A percentile compares a stretch with the other conserved stretches of the same genome.
phyloP scores from a whole-genome alignment of 23 tunicate genomes.

The Diplosoma virens region DNA sequence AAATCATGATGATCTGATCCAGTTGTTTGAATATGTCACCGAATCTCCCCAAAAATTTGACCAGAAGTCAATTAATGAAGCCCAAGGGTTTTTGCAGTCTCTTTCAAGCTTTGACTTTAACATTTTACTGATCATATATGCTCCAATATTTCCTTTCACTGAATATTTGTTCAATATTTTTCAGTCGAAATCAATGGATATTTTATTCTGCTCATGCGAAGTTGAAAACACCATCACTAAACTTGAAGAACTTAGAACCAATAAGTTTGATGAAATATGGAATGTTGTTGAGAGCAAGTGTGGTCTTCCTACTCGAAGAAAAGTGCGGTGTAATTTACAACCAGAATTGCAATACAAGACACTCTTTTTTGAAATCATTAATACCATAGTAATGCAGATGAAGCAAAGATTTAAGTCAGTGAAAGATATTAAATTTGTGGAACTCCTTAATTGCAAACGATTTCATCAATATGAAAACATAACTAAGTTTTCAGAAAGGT shows the following conservation, averaged over 20 bases:
- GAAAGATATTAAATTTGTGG: constrained; percentile 1
- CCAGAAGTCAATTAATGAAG: too few relatives aligned
- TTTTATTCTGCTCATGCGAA: too few relatives aligned
- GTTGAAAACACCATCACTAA: too few relatives aligned
- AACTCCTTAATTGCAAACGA: constrained; percentile 1
- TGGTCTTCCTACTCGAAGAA: background rate
- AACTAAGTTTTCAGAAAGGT: background rate
- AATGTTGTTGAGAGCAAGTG: background rate
- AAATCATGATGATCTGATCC: background rate
- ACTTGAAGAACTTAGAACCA: background rate
- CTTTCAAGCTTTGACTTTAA: too few relatives aligned
- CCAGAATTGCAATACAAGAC: background rate
- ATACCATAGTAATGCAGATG: constrained; percentile 7
- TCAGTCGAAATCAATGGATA: too few relatives aligned
- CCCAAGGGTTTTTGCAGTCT: too few relatives aligned
- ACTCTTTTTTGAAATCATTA: constrained; percentile 2
- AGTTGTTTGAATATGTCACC: background rate
- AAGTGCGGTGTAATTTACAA: background rate
- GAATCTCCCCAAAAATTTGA: too few relatives aligned
- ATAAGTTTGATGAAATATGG: background rate
- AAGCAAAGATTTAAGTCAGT: constrained; percentile 10
- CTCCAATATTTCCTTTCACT: too few relatives aligned
- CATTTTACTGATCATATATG: too few relatives aligned
- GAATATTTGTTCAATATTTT: too few relatives aligned
- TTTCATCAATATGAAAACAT: too few relatives aligned